phyloP scores from a whole-genome alignment of 2,797 vertebrate species.

The Echeneis naucrates region DNA sequence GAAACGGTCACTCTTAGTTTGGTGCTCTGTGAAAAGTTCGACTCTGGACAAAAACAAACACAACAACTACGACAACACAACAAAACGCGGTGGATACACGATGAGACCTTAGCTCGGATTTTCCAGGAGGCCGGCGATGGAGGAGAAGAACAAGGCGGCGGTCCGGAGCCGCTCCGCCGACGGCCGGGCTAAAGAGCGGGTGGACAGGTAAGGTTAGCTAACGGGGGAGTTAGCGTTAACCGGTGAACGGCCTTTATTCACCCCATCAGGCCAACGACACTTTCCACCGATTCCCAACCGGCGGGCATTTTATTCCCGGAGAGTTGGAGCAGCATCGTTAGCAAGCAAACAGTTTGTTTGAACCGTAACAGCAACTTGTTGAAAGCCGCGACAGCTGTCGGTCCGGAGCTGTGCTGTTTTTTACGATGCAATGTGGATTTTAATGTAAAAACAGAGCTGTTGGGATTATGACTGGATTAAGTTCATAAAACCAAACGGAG shows the following conservation, averaged over 20 bases:
- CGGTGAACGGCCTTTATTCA: no score
- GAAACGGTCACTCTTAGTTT: background rate
- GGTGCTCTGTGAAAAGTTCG: background rate
- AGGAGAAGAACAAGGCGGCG: conserved; percentile 51
- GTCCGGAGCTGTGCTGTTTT: background rate
- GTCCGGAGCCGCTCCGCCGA: conserved; percentile 21
- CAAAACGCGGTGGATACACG: conserved; percentile 14
- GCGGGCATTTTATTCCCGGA: background rate
- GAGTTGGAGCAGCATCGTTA: background rate
- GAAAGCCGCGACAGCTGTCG: background rate
- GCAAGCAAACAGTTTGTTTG: background rate
- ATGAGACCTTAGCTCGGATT: conserved; percentile 3
- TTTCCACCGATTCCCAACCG: background rate
- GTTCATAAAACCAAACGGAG: no score
- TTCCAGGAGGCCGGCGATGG: conserved; percentile 62
- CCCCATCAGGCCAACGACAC: no score
- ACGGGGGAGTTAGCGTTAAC: no score
- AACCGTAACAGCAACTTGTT: background rate
- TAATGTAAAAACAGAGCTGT: background rate
- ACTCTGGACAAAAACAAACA: no score
- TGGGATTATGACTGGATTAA: background rate
- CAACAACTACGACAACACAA: no score
- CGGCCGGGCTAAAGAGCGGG: conserved; percentile 63
- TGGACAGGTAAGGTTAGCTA: conserved; percentile 70
- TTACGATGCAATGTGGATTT: background rate